Conservation (phyloP, 2,888 invertebrate genomes). For the Archips xylosteana region DNA sequence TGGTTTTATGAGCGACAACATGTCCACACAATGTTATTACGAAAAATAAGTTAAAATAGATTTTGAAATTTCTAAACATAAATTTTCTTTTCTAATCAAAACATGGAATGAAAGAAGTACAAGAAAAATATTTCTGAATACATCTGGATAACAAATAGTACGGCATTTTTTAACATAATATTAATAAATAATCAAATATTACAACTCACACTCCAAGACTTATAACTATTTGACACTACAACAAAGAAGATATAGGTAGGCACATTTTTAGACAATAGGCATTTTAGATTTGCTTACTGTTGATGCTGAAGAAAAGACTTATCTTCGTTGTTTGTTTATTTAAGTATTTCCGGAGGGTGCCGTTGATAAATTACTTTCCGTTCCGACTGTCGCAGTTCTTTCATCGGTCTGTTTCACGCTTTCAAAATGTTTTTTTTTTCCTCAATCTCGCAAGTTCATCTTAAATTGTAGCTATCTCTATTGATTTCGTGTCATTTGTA, state of each 20-base stretch:
- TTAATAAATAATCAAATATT: background rate
- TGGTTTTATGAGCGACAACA: background rate
- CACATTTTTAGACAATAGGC: slow-evolving; percentile 52
- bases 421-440: slow-evolving; percentile 64
- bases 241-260: background rate
- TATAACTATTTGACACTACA: background rate
- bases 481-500: slow-evolving; percentile 44
- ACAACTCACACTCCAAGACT: background rate
- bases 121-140: too few species aligned
- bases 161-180: too few species aligned
- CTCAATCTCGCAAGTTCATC: slow-evolving; percentile 62
- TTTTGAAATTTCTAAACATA: too few species aligned
- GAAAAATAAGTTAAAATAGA: too few species aligned
- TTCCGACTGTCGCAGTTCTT: slow-evolving; percentile 56
- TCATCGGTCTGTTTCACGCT: slow-evolving; percentile 52
- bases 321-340: slow-evolving; percentile 63
- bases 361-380: slow-evolving; percentile 72
- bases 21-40: too few species aligned
- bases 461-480: slow-evolving; percentile 56
- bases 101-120: too few species aligned
- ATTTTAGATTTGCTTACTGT: slow-evolving; percentile 54
- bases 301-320: slow-evolving; percentile 55
- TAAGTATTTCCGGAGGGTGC: slow-evolving; percentile 68
- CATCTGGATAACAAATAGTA: too few species aligned
- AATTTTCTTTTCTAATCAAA: too few species aligned